Conservation (phyloP, 2,888 invertebrate species). For the Callinectes sapidus region DNA sequence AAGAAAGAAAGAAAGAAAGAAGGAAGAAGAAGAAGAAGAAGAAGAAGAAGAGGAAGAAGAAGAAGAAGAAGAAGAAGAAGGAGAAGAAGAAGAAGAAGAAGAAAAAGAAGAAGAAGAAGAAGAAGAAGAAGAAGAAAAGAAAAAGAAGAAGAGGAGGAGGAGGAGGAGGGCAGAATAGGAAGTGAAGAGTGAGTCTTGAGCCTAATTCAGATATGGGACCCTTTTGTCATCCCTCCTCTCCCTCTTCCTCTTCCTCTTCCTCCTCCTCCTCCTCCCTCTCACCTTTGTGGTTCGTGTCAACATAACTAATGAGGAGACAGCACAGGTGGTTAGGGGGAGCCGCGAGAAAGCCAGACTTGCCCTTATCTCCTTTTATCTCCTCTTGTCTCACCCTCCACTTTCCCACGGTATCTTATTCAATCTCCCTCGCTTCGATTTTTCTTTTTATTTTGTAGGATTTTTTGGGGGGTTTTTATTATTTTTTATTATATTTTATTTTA, state of each 20-base stretch:
- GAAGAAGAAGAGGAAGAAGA: background rate
- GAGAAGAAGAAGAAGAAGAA: background rate
- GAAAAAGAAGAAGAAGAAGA: background rate
- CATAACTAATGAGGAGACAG: background rate
- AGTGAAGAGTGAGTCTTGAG: background rate
- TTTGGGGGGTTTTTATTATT: background rate
- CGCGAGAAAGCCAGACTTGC: background rate
- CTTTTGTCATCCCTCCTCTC: background rate
- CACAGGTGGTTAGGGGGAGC: background rate
- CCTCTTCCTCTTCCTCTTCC: background rate
- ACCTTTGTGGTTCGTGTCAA: conserved; percentile 15
- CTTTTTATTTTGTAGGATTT: background rate
- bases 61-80: background rate
- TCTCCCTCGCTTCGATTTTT: background rate
- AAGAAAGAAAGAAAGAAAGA: background rate
- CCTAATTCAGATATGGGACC: background rate
- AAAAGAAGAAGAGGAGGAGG: background rate
- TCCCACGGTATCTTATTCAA: background rate
- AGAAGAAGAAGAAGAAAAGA: background rate
- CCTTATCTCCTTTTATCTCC: conserved; percentile 13
- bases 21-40: background rate
- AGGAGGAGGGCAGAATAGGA: background rate
- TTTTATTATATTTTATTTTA: too few relatives aligned
- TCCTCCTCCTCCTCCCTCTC: conserved; percentile 19
- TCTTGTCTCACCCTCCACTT: background rate